Evolutionary conservation across 2,797 vertebrate species (phyloP).

Genomic region (Danio kyathit): DNA sequence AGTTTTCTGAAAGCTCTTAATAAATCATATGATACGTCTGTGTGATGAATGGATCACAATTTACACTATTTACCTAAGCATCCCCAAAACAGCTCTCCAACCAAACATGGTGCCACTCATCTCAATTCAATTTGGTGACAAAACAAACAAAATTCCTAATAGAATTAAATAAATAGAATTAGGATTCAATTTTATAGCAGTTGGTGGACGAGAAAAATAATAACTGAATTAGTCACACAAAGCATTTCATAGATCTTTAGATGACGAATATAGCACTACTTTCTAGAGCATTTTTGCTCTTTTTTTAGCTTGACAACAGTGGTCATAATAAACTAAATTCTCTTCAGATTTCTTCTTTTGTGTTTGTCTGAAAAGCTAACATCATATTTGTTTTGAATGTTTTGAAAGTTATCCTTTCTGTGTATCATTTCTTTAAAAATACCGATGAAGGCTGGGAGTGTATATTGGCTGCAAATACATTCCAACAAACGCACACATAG

Average conservation of each 20-base stretch:
- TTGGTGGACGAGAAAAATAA: not conserved
- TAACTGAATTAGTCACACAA: not conserved
- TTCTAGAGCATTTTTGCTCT: not conserved
- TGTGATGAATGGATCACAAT: not conserved
- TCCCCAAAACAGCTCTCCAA: no score
- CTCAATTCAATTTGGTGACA: not conserved
- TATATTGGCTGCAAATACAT: constrained; percentile 16
- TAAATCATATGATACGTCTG: not conserved
- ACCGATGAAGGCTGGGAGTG: not conserved
- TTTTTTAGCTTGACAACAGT: not conserved
- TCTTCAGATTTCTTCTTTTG: not conserved
- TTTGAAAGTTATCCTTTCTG: not conserved
- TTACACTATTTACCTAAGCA: not conserved
- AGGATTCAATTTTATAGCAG: not conserved
- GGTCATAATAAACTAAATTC: not conserved
- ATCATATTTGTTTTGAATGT: not conserved
- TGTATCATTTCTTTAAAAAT: not conserved
- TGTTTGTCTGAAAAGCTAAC: not conserved
- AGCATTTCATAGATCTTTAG: not conserved
- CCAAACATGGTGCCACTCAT: no score
- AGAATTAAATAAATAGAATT: not conserved
- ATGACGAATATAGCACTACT: not conserved
- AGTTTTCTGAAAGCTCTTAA: not conserved
- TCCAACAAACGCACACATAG: constrained; percentile 57
- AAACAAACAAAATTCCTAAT: not conserved